Evolutionary conservation across 2,113 vertebrate species (phyloP), one percentile per base, ranked within the genome.

Genomic region (Danionella cerebrum): DNA sequence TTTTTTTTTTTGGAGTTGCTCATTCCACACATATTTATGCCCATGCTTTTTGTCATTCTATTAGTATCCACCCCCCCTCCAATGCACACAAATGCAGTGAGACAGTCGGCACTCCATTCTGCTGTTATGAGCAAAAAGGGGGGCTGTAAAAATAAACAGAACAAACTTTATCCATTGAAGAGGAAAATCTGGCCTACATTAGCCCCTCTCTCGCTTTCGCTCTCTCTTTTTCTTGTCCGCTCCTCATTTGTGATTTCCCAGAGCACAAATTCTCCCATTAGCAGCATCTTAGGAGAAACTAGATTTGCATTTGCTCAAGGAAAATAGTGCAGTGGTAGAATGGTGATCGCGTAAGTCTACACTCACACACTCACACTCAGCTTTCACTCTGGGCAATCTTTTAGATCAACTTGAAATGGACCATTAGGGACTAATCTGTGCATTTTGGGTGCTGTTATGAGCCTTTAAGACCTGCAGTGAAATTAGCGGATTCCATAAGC

Each of bases 151-250:
- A 55, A 54, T 51, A 62, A 53, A 22, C 21, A 51, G 38, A 45
- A 50, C 39, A 42, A 59, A 67, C 13, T 81, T 78, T 69, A 82
- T 73, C 70, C 22, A 72, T 45, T 75, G 76, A 79, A 79, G 81
- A 70, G 75, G 78, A 76, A 84, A 82, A 73, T 66, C 71, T 82
- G 81, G 82, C 84, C 86, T 70, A 80, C 48, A 84, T 85, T 59
- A 47, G 18, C 22, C 29, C 24, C 21, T 57, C 52, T 57, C 12
- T 38, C 27, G 10, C 31, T 35, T 51, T 67, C 38, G 31, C 31
- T 50, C 6, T 51, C 13, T 42, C n/a, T 65, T 8, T 65, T 33
- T 52, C 27, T 50, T 53, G 21, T 42, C 38, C 27, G 24, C 33
- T 41, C 6, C 53, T 57, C 38, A 38, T 53, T 29, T 18, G 25